Base-by-base conservation (phyloP, 2,113 vertebrate genomes). In the Spea multiplicata region DNA sequence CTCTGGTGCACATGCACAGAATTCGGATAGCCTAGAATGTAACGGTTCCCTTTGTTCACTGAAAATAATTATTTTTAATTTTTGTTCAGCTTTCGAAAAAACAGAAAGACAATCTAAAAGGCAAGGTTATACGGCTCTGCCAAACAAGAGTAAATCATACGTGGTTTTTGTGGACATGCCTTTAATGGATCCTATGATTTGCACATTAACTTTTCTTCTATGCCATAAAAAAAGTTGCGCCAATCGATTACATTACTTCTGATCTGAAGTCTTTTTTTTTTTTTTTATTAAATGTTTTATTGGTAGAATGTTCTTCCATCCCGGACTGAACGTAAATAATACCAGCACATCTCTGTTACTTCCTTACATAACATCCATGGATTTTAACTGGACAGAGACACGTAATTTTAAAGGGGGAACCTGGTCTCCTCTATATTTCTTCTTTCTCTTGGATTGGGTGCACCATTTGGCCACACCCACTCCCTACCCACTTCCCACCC, bases 121-220 rank as follows among this genome's bases (percentile, higher is more conserved):
- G 47, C 66, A 52, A 75, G 61, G 61, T 75, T 75, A 48, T 75
- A 65, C 66, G 73, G 62, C 73, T 66, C 73, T 48, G 65, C 59
- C 66, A 61, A 75, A 75, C 47, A 59, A 8, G 17, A 75, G 73
- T 75, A 75, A 75, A 75, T 75, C 59, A 75, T 75, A 50, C 62
- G 72, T 75, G 73, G 73, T 46, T 75, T 75, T 65, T 75, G 73
- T 66, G 73, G 61, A 75, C 73, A 66, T 75, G 73, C 30, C 61
- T 66, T 75, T 75, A 75, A 75, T 75, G 73, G 73, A 75, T 75
- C 49, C 61, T 66, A 61, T 75, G 73, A 75, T 75, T 75, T 66
- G 59, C 61, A 74, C 72, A 57, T 74, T 74, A 65, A 75, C 61
- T 75, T 52, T 75, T 65, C 73, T 50, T 47, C 61, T 62, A 47